phyloP scores from a whole-genome alignment of 2,888 invertebrate species.

The Folsomia candida region DNA sequence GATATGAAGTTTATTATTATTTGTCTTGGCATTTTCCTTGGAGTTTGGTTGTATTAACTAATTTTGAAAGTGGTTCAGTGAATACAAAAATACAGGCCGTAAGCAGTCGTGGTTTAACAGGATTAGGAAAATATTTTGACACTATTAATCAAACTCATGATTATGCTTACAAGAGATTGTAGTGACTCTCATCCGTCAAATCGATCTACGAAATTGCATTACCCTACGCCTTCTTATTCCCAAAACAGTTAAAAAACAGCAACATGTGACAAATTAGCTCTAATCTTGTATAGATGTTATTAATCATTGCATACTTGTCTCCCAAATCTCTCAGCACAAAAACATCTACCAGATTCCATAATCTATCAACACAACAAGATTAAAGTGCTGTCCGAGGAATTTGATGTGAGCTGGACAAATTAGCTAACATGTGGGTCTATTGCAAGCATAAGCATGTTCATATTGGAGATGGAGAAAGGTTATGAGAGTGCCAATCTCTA shows the following conservation, averaged over 20 bases:
- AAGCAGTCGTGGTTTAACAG: neutral
- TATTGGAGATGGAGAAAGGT: too few relatives aligned
- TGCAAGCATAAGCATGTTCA: too few relatives aligned
- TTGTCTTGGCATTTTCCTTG: neutral
- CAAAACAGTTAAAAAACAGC: too few relatives aligned
- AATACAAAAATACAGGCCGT: too few relatives aligned
- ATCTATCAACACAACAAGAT: too few relatives aligned
- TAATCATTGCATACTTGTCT: slow-evolving; percentile 37
- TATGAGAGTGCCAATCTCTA: too few relatives aligned
- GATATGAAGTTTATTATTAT: neutral
- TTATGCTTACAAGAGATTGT: neutral
- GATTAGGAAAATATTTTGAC: neutral
- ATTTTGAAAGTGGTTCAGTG: neutral
- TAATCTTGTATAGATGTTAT: slow-evolving; percentile 47
- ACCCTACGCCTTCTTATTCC: too few relatives aligned
- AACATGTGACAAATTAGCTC: slow-evolving; percentile 50
- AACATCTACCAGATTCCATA: too few relatives aligned
- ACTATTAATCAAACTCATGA: neutral
- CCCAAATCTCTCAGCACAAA: too few relatives aligned
- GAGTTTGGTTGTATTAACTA: neutral
- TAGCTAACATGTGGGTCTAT: too few relatives aligned
- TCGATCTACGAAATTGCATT: too few relatives aligned
- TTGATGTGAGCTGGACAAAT: neutral
- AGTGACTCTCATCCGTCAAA: neutral
- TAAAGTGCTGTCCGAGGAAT: too few relatives aligned